phyloP scores from a whole-genome alignment of 2,888 invertebrate species.

The Lagria hirta region DNA sequence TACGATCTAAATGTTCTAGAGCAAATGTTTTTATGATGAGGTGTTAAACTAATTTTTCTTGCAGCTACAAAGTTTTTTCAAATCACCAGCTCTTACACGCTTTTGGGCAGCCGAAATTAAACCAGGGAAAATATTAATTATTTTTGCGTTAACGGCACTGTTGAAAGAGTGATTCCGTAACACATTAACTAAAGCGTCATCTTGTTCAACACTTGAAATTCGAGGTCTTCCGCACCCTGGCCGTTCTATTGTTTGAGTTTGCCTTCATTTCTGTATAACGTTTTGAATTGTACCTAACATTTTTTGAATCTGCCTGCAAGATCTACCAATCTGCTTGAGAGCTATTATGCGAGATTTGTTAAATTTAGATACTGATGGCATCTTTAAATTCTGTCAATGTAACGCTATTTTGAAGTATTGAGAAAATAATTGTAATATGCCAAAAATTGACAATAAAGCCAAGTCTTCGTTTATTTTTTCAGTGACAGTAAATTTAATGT shows the following conservation, averaged over 20 bases:
- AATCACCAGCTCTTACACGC: no score
- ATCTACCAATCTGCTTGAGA: not conserved
- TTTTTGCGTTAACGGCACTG: slow-evolving; percentile 1
- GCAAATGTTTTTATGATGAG: not conserved
- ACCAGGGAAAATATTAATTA: no score
- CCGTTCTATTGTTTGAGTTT: slow-evolving; percentile 2
- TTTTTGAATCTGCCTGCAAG: not conserved
- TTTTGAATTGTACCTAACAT: not conserved
- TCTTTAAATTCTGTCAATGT: no score
- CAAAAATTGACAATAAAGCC: no score
- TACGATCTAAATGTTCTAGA: not conserved
- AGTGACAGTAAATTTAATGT: no score
- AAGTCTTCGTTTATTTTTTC: no score
- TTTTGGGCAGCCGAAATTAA: no score
- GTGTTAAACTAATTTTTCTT: slow-evolving; percentile 3
- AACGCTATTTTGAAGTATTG: no score
- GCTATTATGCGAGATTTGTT: no score
- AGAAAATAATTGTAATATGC: no score
- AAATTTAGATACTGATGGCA: no score
- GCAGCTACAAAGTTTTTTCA: not conserved
- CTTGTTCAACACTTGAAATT: slow-evolving; percentile 4
- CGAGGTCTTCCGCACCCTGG: slow-evolving; percentile 1
- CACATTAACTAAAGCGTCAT: slow-evolving; percentile 3
- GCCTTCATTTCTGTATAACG: slow-evolving; percentile 1
- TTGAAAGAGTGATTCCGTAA: slow-evolving; percentile 4